Base-by-base conservation (phyloP, 2,888 invertebrate species). In the Rhagophthalmus giganteus region DNA sequence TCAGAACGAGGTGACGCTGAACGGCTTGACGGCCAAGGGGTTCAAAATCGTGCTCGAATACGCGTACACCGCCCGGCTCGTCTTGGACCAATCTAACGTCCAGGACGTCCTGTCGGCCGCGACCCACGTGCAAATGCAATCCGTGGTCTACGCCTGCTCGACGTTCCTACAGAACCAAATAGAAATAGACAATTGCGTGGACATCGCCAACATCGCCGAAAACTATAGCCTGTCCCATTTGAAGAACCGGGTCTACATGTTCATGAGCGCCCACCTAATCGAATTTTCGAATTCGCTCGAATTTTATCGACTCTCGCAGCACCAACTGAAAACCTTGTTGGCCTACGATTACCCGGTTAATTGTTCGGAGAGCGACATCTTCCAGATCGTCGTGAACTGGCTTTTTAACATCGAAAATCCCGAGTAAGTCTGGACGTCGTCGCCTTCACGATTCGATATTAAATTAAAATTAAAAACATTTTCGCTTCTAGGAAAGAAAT, bases 111-210 rank as follows among this genome's bases (percentile, higher is more conserved):
- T 88, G 25, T 81, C 84, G 2, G 84, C 85, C 1, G 85, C 87
- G n/a, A 83, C 81, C 13, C 83, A 86, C 66, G 79, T 86, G 1
- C 83, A 77, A 62, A 70, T 87, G 62, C 76, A 81, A 27, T 80
- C 83, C 7, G 83, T 87, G 1, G 81, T 86, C 2, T 79, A 81
- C 53, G 83, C 84, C 0, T 87, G 87, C 66, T 81, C 83, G 1
- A 78, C 78, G 53, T 87, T 82, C 63, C 72, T 87, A 13, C 78
- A 83, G 71, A 76, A 79, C n/a, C 84, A 85, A 66, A 76, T 87
- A 4, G 83, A 84, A 66, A 72, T 84, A 51, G 85, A 86, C 44
- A 87, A 86, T 68, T 87, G 86, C 69, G 80, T 85, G n/a, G 85
- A 86, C 63, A 81, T 87, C 54, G 83, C 82, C 1, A 82, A 81